A percentile compares a stretch with the other conserved stretches of the same genome.
phyloP scores from a whole-genome alignment of 2,113 vertebrate genomes.

The Hippocampus comes region DNA sequence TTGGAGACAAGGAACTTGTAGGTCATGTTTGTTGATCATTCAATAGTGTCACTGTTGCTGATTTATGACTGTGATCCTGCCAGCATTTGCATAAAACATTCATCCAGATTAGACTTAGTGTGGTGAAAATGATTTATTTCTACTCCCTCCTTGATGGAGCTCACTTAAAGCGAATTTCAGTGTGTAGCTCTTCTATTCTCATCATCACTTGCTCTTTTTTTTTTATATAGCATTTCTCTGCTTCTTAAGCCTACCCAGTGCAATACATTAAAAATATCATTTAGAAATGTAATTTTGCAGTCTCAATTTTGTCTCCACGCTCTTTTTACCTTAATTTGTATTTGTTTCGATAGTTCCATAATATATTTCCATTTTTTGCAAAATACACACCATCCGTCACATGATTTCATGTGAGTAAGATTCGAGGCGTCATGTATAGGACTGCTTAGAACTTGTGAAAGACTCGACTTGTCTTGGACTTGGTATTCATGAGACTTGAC shows the following conservation, averaged over 20 bases:
- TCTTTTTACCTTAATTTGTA: not conserved
- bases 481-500: no score
- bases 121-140: slow-evolving; percentile 20
- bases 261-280: slow-evolving; percentile 22
- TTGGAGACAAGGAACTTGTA: slow-evolving; percentile 13
- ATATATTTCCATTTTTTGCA: not conserved
- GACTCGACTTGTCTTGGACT: no score
- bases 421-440: no score
- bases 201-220: slow-evolving; percentile 29
- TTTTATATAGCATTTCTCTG: not conserved
- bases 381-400: not conserved
- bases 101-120: slow-evolving; percentile 14
- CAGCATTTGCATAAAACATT: slow-evolving; percentile 28
- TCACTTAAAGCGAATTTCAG: slow-evolving; percentile 19
- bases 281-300: not conserved
- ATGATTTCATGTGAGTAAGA: no score
- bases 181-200: slow-evolving; percentile 7
- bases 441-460: no score
- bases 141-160: slow-evolving; percentile 10
- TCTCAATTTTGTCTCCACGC: not conserved
- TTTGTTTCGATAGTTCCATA: not conserved
- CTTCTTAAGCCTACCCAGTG: slow-evolving; percentile 17
- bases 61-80: slow-evolving; percentile 19
- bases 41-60: slow-evolving; percentile 6
- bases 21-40: slow-evolving; percentile 36